Evolutionary conservation across 2,113 vertebrate genomes (phyloP).

Genomic region (Pelodiscus sinensis): DNA sequence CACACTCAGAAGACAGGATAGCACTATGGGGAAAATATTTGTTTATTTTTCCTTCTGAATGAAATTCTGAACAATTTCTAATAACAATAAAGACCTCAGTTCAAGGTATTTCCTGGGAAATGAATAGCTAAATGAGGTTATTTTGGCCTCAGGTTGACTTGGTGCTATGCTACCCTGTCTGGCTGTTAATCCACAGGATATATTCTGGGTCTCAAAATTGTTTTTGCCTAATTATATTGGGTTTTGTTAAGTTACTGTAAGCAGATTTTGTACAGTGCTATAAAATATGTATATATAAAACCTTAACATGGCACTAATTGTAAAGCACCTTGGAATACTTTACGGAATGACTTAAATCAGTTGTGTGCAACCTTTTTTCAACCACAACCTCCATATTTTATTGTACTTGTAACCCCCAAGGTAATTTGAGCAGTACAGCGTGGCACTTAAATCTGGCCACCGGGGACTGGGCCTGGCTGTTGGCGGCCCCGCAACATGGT

Average conservation of each 20-base stretch:
- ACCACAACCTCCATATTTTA: no score
- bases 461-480: no score
- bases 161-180: neutral
- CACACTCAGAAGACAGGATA: neutral
- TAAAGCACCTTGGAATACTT: neutral
- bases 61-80: conserved; percentile 5
- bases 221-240: neutral
- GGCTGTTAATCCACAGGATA: neutral
- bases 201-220: neutral
- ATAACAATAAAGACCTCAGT: neutral
- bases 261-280: neutral
- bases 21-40: neutral
- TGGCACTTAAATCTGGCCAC: no score
- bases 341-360: neutral
- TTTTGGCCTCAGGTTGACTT: conserved; percentile 11
- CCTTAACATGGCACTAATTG: neutral
- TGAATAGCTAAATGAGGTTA: neutral
- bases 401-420: no score
- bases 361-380: no score
- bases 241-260: neutral
- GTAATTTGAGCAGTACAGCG: no score
- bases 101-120: neutral
- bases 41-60: conserved; percentile 7
- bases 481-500: no score
- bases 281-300: neutral